These are phyloP conservation scores for Porites divaricata DNA, from an alignment of 92 coral and sea anemone genomes.

Conservation along the genomic window DNA sequence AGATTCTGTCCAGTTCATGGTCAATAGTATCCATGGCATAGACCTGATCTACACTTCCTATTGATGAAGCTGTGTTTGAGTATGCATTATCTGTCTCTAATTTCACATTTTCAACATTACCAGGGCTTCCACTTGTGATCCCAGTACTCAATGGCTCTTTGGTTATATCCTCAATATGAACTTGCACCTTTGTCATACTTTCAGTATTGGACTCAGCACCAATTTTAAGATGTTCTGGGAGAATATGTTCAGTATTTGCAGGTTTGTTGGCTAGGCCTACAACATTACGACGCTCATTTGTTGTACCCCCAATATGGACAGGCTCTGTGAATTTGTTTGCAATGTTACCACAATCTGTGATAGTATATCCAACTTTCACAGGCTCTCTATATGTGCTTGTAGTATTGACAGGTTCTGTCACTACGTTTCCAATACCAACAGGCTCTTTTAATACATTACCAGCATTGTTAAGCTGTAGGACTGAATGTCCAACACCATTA, in stretches of 20 bases:
- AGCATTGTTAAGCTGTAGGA: background rate
- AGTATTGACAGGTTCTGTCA: background rate
- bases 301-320: background rate
- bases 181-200: no score
- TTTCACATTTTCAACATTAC: no score
- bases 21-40: conserved; percentile 29
- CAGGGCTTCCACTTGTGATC: no score
- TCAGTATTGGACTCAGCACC: no score
- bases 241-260: no score
- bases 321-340: background rate
- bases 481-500: background rate
- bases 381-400: background rate
- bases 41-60: background rate
- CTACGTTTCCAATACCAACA: background rate
- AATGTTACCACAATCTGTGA: background rate
- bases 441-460: background rate
- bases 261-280: no score
- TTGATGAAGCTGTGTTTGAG: background rate
- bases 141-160: no score
- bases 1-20: conserved; percentile 4
- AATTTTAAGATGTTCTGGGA: no score
- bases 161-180: no score
- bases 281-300: no score
- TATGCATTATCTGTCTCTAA: background rate
- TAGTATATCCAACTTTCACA: background rate